Evolutionary conservation across 2,888 invertebrate genomes (phyloP), one percentile per base, ranked within the genome.

Genomic region (Cistogaster globosa): DNA sequence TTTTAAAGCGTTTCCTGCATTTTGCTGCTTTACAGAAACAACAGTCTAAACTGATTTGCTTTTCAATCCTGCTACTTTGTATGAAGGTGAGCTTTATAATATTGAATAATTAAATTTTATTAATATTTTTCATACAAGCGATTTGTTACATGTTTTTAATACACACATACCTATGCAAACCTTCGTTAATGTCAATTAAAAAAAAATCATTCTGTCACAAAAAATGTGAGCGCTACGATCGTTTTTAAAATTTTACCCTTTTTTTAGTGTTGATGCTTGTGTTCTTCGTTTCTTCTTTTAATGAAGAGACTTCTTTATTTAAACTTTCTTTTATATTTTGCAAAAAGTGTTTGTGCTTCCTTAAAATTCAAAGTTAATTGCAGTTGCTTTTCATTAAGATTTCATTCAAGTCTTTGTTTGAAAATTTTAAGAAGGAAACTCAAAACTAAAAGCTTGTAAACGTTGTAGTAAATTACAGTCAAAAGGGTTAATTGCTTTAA

Each of bases 61-160:
- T 14, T 22, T 22, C 55, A 14, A 11, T 51, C 16, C 51, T 14
- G 22, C 5, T 14, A 16, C 11, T 65, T 62, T 14, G 36, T 32
- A 51, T 78, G 67, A 16, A 74, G 75, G 75, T 82, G 55, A 82
- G 86, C 48, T 72, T 85, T 51, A 42, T 42, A 1, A 63, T 74
- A 84, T 75, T 79, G 62, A 83, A 83, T 80, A 84, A 77, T 80
- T 83, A 77, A 83, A 77, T n/a, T 75, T 71, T 82, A 67, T 67
- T 67, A 86, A 69, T 69, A 82, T 53, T 68, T 68, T 45, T 45
- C 45, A 42, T 58, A 45, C 20, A 26, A 45, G 22, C 12, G 18
- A 26, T 32, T n/a, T 14, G 2, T 22, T 51, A 51, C 26, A 51
- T 53, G 16, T 6, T 16, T n/a, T 6, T 14, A 4, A 20, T 8